Evolutionary conservation across 2,113 vertebrate species (phyloP).

Genomic region (Elaphurus davidianus): DNA sequence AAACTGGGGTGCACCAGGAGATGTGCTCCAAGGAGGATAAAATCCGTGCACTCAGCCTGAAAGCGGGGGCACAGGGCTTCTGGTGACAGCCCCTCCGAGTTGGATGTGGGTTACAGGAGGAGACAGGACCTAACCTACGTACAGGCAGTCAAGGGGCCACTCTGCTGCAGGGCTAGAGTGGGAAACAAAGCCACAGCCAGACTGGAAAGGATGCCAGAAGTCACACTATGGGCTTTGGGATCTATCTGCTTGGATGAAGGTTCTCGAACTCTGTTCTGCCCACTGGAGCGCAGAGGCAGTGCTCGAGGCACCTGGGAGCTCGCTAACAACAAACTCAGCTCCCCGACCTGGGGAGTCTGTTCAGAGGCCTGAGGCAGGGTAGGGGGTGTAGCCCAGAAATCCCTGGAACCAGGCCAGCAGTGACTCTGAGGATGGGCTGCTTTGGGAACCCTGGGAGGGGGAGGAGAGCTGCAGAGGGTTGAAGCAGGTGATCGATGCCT

Average conservation of each 20-base stretch:
- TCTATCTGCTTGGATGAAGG: background rate
- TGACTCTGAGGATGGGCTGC: background rate
- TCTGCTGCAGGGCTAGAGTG: background rate
- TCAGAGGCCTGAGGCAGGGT: background rate
- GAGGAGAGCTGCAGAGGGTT: background rate
- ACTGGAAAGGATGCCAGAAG: background rate
- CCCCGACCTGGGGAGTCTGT: background rate
- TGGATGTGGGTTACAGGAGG: too few species aligned
- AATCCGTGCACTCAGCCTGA: background rate
- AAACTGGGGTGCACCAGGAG: background rate
- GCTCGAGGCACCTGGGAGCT: too few species aligned
- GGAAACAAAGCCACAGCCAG: too few species aligned
- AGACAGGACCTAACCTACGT: background rate
- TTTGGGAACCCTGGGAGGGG: background rate
- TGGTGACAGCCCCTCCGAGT: background rate
- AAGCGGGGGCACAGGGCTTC: background rate
- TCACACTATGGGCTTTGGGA: background rate
- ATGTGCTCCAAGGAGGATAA: background rate
- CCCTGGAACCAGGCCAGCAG: background rate
- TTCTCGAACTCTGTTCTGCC: background rate
- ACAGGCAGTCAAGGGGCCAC: background rate
- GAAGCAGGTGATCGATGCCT: background rate
- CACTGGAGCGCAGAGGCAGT: fast-evolving
- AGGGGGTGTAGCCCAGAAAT: background rate
- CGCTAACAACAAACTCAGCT: background rate